Base-by-base conservation (phyloP, 2,797 vertebrate genomes). In the Choloepus didactylus region DNA sequence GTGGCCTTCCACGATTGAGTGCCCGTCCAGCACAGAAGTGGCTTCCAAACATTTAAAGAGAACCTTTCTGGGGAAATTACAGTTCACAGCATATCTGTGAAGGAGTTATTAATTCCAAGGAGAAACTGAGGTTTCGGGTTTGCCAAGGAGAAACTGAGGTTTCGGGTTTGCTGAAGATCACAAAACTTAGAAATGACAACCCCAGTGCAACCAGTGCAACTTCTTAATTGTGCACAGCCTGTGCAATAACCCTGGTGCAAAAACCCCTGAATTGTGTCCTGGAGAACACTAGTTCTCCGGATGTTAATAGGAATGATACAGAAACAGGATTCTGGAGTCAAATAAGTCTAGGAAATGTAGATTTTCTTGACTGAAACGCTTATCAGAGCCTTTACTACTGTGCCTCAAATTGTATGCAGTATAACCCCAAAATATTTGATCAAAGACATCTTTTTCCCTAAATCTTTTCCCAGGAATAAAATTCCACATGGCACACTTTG, bases 391-490 rank as follows among this genome's bases (percentile, higher is more conserved):
- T 2, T 3, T 18, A 2, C 54, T 29, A 19, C 4, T 31, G 6
- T 25, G 15, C 7, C 3, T 49, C 1, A 8, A 29, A 6, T 3
- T 59, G 56, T 6, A 12, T 4, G 27, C 44, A 62, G 69, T n/a
- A 7, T 67, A 35, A 29, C 25, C 84, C 60, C 38, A 76, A 76
- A 21, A 31, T 54, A 73, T 31, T 86, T 87, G n/a, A 66, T 89
- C 75, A 75, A 44, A 87, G 70, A 93, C 25, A 16, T 5, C 46
- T 76, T 80, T 59, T 75, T 6, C 86, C 69, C 38, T 23, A 51
- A 83, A 89, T 12, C 31, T 85, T 81, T 80, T 89, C 38, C 75
- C 62, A 44, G 38, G 46, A 95, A 87, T 80, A 80, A 93, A 87
- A 72, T 77, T 80, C 51, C 35, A 56, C 35, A 54, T 4, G 49